Percentiles rank a stretch among this genome's conserved stretches.
These are phyloP conservation scores for Troides helena DNA, from an alignment of 2,888 invertebrate species.

Conservation along the genomic window DNA sequence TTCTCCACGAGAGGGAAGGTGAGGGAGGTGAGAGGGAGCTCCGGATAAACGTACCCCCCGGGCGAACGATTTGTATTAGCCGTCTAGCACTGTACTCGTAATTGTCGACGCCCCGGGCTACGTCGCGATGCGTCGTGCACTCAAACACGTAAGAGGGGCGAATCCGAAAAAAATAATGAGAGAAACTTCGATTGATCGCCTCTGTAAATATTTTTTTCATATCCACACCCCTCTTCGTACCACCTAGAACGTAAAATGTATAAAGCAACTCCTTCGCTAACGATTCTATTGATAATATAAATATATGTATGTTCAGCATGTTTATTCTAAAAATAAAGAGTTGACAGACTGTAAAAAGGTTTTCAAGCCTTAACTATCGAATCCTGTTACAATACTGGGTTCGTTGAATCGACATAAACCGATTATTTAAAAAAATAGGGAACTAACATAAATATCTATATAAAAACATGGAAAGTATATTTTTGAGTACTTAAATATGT, in stretches of 20 bases:
- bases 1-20: constrained; percentile 49
- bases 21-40: constrained; percentile 44
- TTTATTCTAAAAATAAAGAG: constrained; percentile 47
- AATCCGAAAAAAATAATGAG: constrained; percentile 60
- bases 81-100: constrained; percentile 74
- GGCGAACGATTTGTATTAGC: constrained; percentile 78
- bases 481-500: constrained; percentile 12
- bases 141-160: constrained; percentile 61
- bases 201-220: constrained; percentile 11
- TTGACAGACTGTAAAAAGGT: constrained; percentile 65
- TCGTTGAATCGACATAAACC: constrained; percentile 71
- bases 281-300: not conserved
- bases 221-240: not conserved
- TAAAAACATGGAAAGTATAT: constrained; percentile 16
- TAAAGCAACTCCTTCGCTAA: not conserved
- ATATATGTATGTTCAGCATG: not conserved
- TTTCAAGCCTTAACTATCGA: constrained; percentile 66
- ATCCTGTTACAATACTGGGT: constrained; percentile 68
- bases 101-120: constrained; percentile 72
- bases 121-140: constrained; percentile 55
- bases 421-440: constrained; percentile 62
- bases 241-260: not conserved
- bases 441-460: constrained; percentile 25
- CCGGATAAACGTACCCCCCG: constrained; percentile 70
- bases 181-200: constrained; percentile 51